Conservation (phyloP, 2,797 vertebrate species). For the Syndactyla subalaris region DNA sequence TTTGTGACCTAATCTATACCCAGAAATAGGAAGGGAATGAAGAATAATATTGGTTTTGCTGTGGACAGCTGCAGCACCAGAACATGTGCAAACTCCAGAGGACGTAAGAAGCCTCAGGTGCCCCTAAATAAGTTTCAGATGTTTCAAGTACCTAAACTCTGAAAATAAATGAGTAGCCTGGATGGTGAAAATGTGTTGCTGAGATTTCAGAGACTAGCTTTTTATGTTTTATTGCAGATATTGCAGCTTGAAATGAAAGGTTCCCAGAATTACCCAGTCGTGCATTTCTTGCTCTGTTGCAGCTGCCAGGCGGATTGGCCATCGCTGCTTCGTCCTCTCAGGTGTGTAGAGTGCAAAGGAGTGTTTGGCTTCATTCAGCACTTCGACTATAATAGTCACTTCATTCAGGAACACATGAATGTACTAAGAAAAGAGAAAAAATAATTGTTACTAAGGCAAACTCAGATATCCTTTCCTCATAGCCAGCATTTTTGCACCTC, state of each 20-base stretch:
- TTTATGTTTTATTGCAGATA: not conserved
- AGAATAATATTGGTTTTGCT: not conserved
- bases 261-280: slow-evolving; percentile 86
- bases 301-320: slow-evolving; percentile 91
- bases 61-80: not conserved
- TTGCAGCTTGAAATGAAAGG: not conserved
- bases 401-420: slow-evolving; percentile 95
- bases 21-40: not conserved
- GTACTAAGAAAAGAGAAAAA: slow-evolving; percentile 80
- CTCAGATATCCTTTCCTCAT: not conserved
- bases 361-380: slow-evolving; percentile 91
- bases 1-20: not conserved
- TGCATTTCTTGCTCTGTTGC: slow-evolving; percentile 94
- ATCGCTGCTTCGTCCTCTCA: slow-evolving; percentile 91
- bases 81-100: not conserved
- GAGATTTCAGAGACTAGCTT: not conserved
- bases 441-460: not conserved
- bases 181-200: not conserved
- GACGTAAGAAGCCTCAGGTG: not conserved
- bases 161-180: not conserved
- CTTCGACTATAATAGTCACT: slow-evolving; percentile 92
- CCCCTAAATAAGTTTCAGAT: not conserved
- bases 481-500: not conserved
- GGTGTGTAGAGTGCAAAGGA: slow-evolving; percentile 95
- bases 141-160: not conserved